These are phyloP conservation scores for Caenorhabditis briggsae DNA, from an alignment of 1,140 invertebrate species.

Conservation along the genomic window DNA sequence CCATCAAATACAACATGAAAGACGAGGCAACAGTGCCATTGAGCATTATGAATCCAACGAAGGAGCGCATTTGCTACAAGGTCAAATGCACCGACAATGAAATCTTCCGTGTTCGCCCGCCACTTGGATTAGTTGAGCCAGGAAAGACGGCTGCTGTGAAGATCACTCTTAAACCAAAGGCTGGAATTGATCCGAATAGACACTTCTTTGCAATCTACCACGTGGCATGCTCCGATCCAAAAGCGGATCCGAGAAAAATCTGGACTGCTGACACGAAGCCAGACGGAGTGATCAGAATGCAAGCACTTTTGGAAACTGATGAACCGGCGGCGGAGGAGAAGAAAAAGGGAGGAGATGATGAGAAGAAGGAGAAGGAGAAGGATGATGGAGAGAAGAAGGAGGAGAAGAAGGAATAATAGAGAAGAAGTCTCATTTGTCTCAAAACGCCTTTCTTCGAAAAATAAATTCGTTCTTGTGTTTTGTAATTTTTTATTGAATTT, in stretches of 20 bases:
- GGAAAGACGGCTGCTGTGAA: constrained; percentile 62
- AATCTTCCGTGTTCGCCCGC: constrained; percentile 74
- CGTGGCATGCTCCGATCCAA: constrained; percentile 64
- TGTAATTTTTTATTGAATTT: too few relatives aligned
- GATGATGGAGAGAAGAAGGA: constrained; percentile 68
- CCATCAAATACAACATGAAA: constrained; percentile 21
- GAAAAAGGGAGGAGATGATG: constrained; percentile 61
- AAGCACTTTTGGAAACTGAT: not conserved
- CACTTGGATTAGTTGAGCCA: constrained; percentile 64
- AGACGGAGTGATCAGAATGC: constrained; percentile 38
- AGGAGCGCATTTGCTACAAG: constrained; percentile 57
- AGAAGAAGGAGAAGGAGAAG: constrained; percentile 65
- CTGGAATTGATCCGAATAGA: constrained; percentile 69
- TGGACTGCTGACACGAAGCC: constrained; percentile 28
- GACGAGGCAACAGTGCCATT: not conserved
- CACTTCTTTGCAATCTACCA: constrained; percentile 73
- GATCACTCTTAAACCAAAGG: constrained; percentile 68
- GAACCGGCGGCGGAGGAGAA: not conserved
- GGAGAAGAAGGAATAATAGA: constrained; percentile 62
- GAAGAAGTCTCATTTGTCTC: not conserved
- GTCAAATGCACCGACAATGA: constrained; percentile 73
- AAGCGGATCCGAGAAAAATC: constrained; percentile 42
- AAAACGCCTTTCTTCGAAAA: too few relatives aligned
- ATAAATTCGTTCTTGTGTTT: too few relatives aligned
- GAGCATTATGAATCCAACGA: not conserved